These are phyloP conservation scores for Chrosomus eos DNA, from an alignment of 2,797 vertebrate species.

Conservation along the genomic window DNA sequence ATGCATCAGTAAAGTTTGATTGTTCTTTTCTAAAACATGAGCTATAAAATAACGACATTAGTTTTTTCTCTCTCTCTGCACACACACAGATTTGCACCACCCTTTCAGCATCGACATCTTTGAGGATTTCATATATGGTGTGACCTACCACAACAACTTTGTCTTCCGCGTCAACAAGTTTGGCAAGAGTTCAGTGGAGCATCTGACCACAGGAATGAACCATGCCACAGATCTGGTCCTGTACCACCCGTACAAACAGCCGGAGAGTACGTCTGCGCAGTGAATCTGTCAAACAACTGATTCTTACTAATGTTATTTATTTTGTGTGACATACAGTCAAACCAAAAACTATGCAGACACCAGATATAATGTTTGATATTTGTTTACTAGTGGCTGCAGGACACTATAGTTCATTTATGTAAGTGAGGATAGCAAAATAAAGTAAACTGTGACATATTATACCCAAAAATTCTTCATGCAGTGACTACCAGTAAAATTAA, in stretches of 20 bases:
- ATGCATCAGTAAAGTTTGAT: neutral
- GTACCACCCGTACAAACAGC: slow-evolving; percentile 93
- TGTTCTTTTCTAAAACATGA: neutral
- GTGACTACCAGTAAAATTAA: too few relatives aligned
- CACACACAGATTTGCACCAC: slow-evolving; percentile 83
- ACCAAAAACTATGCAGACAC: too few relatives aligned
- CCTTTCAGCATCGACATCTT: slow-evolving; percentile 97
- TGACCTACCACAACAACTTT: slow-evolving; percentile 94
- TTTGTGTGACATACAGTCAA: neutral
- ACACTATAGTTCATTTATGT: too few relatives aligned
- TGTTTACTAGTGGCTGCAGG: too few relatives aligned
- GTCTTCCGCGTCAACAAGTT: slow-evolving; percentile 97
- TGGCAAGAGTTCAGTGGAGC: slow-evolving; percentile 85
- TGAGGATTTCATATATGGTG: slow-evolving; percentile 94
- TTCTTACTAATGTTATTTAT: neutral
- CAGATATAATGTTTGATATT: too few relatives aligned
- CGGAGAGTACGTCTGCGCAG: slow-evolving; percentile 80
- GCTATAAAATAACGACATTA: neutral
- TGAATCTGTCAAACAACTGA: neutral
- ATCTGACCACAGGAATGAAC: slow-evolving; percentile 90
- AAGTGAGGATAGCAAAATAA: too few relatives aligned
- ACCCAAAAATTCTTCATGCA: too few relatives aligned
- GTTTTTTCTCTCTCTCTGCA: neutral
- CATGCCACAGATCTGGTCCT: slow-evolving; percentile 92
- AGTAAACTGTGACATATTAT: too few relatives aligned